Percentiles rank a stretch among this genome's conserved stretches.
Evolutionary conservation across 2,797 vertebrate species (phyloP).

Genomic region (Clarias laeviceps): DNA sequence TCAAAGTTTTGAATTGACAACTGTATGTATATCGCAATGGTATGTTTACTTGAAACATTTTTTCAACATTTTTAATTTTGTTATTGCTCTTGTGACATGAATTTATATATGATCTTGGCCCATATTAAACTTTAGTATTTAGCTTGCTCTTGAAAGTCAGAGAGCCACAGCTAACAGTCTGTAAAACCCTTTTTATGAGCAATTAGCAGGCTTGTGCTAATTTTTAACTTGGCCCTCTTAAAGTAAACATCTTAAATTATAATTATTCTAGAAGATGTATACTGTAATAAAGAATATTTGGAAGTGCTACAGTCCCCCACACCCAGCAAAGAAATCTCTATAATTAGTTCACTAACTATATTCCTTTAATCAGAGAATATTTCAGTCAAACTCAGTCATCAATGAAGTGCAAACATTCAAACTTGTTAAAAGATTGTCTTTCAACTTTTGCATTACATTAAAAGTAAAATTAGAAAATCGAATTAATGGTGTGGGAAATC

Average conservation of each 20-base stretch:
- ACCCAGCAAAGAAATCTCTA: background rate
- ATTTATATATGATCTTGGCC: background rate
- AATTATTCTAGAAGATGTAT: background rate
- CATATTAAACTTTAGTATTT: too few species aligned
- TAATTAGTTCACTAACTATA: conserved; percentile 12
- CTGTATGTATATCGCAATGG: too few species aligned
- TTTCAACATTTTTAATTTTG: background rate
- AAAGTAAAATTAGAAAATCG: background rate
- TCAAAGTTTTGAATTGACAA: too few species aligned
- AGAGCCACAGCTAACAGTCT: background rate
- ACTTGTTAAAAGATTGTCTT: background rate
- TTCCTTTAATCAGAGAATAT: background rate
- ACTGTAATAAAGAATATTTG: background rate
- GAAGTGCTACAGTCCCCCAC: background rate
- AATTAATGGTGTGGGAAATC: background rate
- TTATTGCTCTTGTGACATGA: background rate
- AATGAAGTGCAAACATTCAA: background rate
- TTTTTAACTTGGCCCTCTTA: background rate
- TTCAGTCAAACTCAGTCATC: background rate
- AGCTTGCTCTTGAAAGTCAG: background rate
- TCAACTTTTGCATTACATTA: background rate
- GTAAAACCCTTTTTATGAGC: background rate
- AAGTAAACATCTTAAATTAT: background rate
- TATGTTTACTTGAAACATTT: too few species aligned
- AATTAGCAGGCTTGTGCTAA: background rate